phyloP scores from a whole-genome alignment of 2,797 vertebrate species.

The Channa striata region DNA sequence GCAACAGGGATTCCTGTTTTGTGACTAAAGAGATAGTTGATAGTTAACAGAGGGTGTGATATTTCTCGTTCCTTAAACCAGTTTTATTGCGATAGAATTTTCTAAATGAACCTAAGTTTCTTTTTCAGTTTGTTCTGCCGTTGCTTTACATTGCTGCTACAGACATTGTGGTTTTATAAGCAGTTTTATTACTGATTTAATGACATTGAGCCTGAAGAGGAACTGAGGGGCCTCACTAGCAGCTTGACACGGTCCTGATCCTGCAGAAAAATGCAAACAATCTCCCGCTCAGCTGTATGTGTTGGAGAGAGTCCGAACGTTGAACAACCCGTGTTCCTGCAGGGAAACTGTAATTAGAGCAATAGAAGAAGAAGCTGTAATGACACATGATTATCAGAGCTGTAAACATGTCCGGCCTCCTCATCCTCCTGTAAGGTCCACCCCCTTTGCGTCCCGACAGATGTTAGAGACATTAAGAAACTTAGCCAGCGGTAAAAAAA shows the following conservation, averaged over 20 bases:
- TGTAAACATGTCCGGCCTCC: constrained; percentile 38
- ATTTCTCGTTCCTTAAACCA: no score
- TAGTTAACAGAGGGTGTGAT: no score
- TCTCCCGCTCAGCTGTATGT: not conserved
- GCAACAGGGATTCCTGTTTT: no score
- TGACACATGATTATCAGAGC: constrained; percentile 32
- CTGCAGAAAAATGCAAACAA: constrained; percentile 15
- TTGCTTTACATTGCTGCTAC: not conserved
- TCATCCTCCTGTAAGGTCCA: constrained; percentile 42
- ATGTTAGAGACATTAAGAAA: constrained; percentile 76
- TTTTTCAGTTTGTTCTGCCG: not conserved
- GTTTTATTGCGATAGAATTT: no score
- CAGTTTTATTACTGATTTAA: not conserved
- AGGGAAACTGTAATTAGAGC: constrained; percentile 14
- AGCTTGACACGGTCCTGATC: not conserved
- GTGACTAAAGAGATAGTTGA: no score
- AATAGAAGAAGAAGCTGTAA: constrained; percentile 30
- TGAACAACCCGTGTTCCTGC: constrained; percentile 34
- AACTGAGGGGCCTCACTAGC: not conserved
- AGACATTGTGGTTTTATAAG: not conserved
- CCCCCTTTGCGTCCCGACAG: constrained; percentile 45
- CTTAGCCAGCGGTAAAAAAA: constrained; percentile 62
- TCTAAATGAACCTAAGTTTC: no score
- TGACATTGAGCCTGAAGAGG: not conserved
- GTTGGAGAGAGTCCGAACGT: constrained; percentile 5